Evolutionary conservation across 2,113 vertebrate species (phyloP).

Genomic region (Cyphomyrus plagiostoma): DNA sequence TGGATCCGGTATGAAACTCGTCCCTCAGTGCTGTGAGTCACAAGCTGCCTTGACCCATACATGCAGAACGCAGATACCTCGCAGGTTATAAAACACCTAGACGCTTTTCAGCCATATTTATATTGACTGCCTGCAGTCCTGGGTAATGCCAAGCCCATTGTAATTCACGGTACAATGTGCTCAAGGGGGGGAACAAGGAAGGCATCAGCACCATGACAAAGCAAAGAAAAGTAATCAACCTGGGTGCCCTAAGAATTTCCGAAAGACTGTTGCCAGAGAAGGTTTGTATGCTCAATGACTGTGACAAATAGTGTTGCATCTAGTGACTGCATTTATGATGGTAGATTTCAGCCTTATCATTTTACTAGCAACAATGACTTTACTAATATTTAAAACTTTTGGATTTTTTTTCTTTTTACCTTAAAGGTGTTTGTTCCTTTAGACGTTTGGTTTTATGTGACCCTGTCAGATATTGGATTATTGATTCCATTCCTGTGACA

Average conservation of each 20-base stretch:
- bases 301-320: neutral
- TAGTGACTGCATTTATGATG: neutral
- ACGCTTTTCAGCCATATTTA: neutral
- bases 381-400: neutral
- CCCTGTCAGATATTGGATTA: neutral
- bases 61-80: neutral
- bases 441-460: neutral
- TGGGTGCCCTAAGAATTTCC: neutral
- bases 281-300: neutral
- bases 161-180: neutral
- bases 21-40: neutral
- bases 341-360: neutral
- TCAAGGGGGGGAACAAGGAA: neutral
- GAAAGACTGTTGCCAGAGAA: neutral
- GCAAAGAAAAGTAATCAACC: neutral
- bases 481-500: neutral
- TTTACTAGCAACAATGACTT: neutral
- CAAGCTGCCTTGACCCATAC: neutral
- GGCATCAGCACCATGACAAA: neutral
- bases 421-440: neutral
- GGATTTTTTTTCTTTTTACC: neutral
- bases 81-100: neutral
- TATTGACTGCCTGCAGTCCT: neutral
- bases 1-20: neutral
- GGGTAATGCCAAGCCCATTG: neutral